Percentiles rank a stretch among this genome's conserved stretches.
phyloP scores from a whole-genome alignment of 2,797 vertebrate genomes.

The Meriones psammophilus region DNA sequence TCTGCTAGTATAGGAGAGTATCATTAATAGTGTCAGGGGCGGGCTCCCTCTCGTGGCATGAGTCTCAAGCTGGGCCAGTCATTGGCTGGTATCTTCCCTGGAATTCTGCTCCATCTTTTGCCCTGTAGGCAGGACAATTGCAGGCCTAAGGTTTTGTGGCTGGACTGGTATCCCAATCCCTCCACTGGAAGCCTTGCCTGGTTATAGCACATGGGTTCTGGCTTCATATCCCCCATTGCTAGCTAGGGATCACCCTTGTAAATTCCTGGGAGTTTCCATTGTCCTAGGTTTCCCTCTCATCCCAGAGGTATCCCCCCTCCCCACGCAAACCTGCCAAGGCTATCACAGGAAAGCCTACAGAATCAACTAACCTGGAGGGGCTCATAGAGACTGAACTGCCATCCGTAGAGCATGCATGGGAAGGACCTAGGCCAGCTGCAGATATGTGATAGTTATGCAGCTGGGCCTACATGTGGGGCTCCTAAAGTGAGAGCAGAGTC shows the following conservation, averaged over 20 bases:
- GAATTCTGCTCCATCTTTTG: background rate
- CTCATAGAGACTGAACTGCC: background rate
- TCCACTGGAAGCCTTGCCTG: background rate
- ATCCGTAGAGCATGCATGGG: background rate
- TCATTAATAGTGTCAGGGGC: background rate
- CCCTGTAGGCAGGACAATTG: background rate
- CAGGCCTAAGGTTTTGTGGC: background rate
- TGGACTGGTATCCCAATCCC: background rate
- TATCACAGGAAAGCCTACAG: background rate
- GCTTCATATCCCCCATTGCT: background rate
- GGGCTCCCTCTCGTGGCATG: background rate
- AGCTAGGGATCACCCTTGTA: background rate
- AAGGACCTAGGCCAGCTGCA: background rate
- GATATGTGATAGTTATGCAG: background rate
- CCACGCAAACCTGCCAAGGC: background rate
- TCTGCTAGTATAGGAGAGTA: background rate
- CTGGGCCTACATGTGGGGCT: background rate
- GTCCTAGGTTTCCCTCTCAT: background rate
- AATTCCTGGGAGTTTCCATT: background rate
- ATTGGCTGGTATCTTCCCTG: background rate
- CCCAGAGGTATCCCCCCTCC: background rate
- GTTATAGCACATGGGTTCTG: background rate
- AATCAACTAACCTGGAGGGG: background rate
- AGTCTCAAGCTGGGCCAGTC: background rate
- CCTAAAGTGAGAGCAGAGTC: background rate